Evolutionary conservation across 2,888 invertebrate genomes (phyloP), one percentile per base, ranked within the genome.

Genomic region (Galeruca laticollis): DNA sequence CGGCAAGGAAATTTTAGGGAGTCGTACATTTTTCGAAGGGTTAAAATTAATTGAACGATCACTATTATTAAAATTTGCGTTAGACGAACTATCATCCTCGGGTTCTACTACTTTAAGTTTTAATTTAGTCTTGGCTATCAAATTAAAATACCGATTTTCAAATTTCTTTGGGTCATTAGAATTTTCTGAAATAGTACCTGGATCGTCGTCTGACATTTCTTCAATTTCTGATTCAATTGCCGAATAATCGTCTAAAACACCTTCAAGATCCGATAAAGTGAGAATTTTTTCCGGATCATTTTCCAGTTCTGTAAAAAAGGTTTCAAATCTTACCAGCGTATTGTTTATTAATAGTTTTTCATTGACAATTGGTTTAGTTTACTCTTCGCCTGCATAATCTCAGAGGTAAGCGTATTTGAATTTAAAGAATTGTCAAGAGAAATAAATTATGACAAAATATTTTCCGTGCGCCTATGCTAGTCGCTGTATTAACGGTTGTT

Each of bases 1-100:
- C 33, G 65, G 57, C 31, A 59, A 31, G 11, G 65, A 65, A 47
- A 65, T 65, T 59, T 47, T 56, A 15, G 65, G 65, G n/a, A 65
- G 57, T 13, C 57, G 20, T 13, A 65, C 65, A 54, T 63, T 63
- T 63, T 63, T 51, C 35, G 63, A 47, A 15, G 31, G 40, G 35
- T 26, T 63, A n/a, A 43, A 43, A 43, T 43, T n/a, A 2, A 43
- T n/a, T 43, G 43, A 43, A 43, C 43, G 43, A 43, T 4, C 43
- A 43, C 43, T 43, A 43, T n/a, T n/a, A 15, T n/a, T 3, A 43
- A n/a, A 43, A n/a, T 43, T 43, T 6, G 43, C 43, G 0, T 15
- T 54, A 20, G 62, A 59, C 35, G 11, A 5, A 18, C 37, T 13
- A 21, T 43, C 43, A 13, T 20, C 20, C 11, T 26, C 40, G 35